A percentile compares a stretch with the other conserved stretches of the same genome.
phyloP scores from a whole-genome alignment of 2,888 invertebrate species.

The Rhingia rostrata region DNA sequence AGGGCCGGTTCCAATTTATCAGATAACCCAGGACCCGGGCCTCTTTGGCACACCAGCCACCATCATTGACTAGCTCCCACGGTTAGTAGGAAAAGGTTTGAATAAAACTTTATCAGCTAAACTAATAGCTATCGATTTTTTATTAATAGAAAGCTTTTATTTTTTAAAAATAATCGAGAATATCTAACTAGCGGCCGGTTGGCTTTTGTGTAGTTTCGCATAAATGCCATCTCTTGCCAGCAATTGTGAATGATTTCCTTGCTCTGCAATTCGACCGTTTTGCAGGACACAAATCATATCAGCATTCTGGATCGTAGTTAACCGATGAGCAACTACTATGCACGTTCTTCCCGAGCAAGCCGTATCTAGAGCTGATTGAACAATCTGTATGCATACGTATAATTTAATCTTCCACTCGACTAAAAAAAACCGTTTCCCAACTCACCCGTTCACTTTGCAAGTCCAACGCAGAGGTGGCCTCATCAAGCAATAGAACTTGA shows the following conservation, averaged over 20 bases:
- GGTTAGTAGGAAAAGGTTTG: no score
- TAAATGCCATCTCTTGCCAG: constrained; percentile 86
- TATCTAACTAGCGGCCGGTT: no score
- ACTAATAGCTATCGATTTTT: no score
- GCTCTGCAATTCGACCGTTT: constrained; percentile 88
- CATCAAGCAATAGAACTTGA: constrained; percentile 86
- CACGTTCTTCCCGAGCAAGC: constrained; percentile 92
- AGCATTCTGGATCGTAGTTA: constrained; percentile 91
- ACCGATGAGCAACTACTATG: constrained; percentile 93
- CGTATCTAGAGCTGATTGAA: constrained; percentile 92
- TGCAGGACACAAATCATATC: constrained; percentile 93
- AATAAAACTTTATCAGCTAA: no score
- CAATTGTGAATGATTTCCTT: constrained; percentile 89
- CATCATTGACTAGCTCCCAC: no score
- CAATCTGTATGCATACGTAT: constrained; percentile 84
- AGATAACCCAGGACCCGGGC: no score
- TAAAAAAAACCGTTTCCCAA: constrained; percentile 83
- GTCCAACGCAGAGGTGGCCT: constrained; percentile 90
- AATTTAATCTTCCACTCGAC: neutral
- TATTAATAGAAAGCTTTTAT: no score
- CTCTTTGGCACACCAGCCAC: no score
- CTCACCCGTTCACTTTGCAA: constrained; percentile 88
- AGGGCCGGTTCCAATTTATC: no score
- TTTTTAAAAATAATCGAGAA: no score
- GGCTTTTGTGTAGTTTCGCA: constrained; percentile 81